Base-by-base conservation (phyloP, 1,140 invertebrate genomes). In the Bombus confusus region DNA sequence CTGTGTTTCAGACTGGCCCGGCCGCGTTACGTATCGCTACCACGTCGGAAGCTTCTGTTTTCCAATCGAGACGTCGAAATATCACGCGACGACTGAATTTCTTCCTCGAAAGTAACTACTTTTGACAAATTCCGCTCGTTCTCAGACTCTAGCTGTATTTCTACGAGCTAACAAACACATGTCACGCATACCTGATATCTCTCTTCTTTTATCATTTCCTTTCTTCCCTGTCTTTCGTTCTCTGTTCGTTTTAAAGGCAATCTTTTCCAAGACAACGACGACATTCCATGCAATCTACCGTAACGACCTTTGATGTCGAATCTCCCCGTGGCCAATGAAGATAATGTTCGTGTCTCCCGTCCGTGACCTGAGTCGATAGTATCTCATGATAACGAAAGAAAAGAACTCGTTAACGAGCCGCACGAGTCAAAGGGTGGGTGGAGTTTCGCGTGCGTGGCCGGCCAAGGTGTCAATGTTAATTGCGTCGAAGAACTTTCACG, bases 301-400 rank as follows among this genome's bases (percentile, higher is more conserved):
- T 83, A 79, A 79, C 83, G 77, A 85, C 68, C 76, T 80, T 80
- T 47, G 77, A 80, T 52, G 77, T 80, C 83, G 83, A 79, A 84
- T 79, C 83, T 76, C 43, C 43, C 3, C 10, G 39, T 74, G 47
- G 66, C 28, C 62, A 75, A 71, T 73, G 68, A 64, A 80, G 83
- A 85, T 85, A 85, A 85, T 64, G 68, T 31, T n/a, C 22, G 57
- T 73, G 83, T 73, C 41, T 41, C 18, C 3, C 8, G 57, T 39
- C 83, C 83, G 76, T 80, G 76, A 80, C 57, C 76, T 25, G 83
- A 34, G 47, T 39, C 66, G 66, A 85, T 80, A 64, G 68, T 80
- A 59, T 72, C 41, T n/a, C 5, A 43, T 12, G 62, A 83, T 84
- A 72, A 72, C n/a, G 25, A 43, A 28, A 13, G 57, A 80, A 80